Conservation (phyloP, 2,888 invertebrate species). For the Volucella bombylans region DNA sequence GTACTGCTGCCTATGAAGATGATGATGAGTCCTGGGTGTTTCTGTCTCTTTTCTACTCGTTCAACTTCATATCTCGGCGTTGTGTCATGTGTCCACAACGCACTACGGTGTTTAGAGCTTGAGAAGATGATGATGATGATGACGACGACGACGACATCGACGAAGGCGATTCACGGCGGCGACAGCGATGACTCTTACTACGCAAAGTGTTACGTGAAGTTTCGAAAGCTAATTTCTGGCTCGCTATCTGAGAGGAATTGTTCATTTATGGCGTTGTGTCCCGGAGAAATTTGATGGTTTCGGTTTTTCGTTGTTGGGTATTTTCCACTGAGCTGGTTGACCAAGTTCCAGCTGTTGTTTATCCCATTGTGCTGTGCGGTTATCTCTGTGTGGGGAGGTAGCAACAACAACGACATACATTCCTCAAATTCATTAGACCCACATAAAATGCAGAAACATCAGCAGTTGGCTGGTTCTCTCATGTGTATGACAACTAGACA, state of each 20-base stretch:
- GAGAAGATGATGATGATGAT: conserved; percentile 69
- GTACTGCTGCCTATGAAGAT: conserved; percentile 34
- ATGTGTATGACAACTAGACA: conserved; percentile 9
- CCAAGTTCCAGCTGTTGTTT: conserved; percentile 48
- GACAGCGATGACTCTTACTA: conserved; percentile 66
- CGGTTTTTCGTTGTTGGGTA: conserved; percentile 7
- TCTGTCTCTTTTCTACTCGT: conserved; percentile 70
- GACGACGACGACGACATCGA: conserved; percentile 19
- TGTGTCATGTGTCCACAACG: conserved; percentile 72
- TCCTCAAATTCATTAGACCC: conserved; percentile 62
- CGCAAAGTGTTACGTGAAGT: conserved; percentile 66
- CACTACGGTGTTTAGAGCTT: conserved; percentile 63
- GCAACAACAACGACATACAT: conserved; percentile 58
- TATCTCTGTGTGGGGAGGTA: conserved; percentile 52
- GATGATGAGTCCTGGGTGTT: conserved; percentile 73
- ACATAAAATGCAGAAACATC: conserved; percentile 51
- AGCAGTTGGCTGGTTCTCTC: conserved; percentile 64
- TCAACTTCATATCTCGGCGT: conserved; percentile 40
- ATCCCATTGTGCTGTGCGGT: conserved; percentile 47
- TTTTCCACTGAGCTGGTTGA: conserved; percentile 32
- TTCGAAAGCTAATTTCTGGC: conserved; percentile 63
- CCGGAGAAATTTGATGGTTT: conserved; percentile 7
- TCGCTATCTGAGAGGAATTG: conserved; percentile 50
- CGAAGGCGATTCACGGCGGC: neutral
- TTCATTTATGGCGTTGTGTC: conserved; percentile 54